Evolutionary conservation across 1,140 invertebrate species (phyloP).

Genomic region (Heliconius nattereri): DNA sequence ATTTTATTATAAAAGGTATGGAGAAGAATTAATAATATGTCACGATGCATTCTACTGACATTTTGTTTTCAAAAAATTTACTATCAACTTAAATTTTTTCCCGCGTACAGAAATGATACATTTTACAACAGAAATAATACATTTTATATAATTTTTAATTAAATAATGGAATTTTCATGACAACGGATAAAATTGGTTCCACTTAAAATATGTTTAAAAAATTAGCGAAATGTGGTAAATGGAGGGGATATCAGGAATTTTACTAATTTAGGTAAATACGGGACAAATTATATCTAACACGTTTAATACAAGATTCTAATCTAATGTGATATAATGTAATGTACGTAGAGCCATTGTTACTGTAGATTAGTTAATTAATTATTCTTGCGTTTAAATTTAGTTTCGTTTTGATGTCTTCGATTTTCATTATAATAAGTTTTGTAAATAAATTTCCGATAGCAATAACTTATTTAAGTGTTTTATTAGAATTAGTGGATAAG

Average conservation of each 20-base stretch:
- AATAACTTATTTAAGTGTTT: conserved; percentile 66
- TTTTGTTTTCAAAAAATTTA: too few relatives aligned
- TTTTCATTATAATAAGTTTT: conserved; percentile 48
- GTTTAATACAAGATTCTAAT: conserved; percentile 73
- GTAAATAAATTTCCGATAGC: conserved; percentile 73
- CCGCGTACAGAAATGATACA: too few relatives aligned
- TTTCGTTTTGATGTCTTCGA: conserved; percentile 71
- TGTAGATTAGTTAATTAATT: conserved; percentile 47
- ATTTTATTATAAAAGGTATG: too few relatives aligned
- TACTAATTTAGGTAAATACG: neutral
- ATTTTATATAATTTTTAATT: too few relatives aligned
- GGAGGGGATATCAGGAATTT: neutral
- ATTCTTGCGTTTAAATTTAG: conserved; percentile 52
- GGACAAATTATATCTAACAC: neutral
- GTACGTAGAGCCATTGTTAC: conserved; percentile 51
- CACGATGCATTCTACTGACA: too few relatives aligned
- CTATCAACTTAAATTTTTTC: too few relatives aligned
- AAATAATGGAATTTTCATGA: neutral
- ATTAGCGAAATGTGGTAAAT: neutral
- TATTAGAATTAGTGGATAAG: conserved; percentile 36
- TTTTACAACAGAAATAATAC: too few relatives aligned
- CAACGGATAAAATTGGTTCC: neutral
- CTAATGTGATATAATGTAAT: conserved; percentile 74
- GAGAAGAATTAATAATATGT: too few relatives aligned
- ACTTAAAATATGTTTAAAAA: neutral